These are phyloP conservation scores for Ahaetulla prasina DNA, from an alignment of 2,113 vertebrate species.

Conservation along the genomic window DNA sequence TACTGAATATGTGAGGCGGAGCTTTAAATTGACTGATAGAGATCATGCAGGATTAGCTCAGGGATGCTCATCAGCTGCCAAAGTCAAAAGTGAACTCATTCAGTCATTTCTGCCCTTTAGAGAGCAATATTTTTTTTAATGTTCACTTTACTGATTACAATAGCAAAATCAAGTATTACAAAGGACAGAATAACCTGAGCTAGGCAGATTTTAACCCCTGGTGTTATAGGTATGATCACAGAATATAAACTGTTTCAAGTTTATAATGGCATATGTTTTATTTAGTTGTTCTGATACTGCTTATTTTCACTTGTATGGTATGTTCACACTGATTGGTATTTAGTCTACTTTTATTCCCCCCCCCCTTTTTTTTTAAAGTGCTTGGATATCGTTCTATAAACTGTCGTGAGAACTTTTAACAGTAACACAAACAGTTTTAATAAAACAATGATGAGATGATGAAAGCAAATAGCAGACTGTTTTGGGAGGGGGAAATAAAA, in stretches of 20 bases:
- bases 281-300: neutral
- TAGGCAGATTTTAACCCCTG: neutral
- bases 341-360: neutral
- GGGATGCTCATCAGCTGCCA: slow-evolving; percentile 34
- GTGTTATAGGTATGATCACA: neutral
- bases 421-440: neutral
- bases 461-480: neutral
- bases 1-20: slow-evolving; percentile 41
- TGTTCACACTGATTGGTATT: neutral
- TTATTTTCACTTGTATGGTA: neutral
- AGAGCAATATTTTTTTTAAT: slow-evolving; percentile 17
- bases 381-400: neutral
- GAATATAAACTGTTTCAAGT: neutral
- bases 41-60: slow-evolving; percentile 41
- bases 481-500: neutral
- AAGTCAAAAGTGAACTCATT: slow-evolving; percentile 31
- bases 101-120: slow-evolving; percentile 26
- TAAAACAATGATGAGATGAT: neutral
- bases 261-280: neutral
- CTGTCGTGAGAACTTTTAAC: neutral
- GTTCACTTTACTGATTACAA: neutral
- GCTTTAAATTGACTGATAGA: slow-evolving; percentile 39
- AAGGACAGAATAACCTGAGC: neutral
- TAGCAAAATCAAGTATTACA: neutral
- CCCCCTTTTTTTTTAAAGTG: neutral